Evolutionary conservation across 2,797 vertebrate genomes (phyloP), one percentile per base, ranked within the genome.

Genomic region (Todus mexicanus): DNA sequence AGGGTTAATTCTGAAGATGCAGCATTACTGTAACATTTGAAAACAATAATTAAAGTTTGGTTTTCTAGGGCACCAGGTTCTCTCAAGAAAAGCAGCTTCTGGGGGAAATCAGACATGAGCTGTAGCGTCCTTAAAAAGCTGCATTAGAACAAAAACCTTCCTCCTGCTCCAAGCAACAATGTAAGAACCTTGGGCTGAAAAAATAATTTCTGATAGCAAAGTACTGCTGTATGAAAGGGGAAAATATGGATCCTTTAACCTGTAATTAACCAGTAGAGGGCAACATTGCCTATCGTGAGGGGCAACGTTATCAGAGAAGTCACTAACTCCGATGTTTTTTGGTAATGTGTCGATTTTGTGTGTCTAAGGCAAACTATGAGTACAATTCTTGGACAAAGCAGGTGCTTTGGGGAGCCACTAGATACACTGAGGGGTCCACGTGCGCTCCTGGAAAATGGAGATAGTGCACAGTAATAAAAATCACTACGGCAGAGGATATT

Each of bases 211-310:
- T 61, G 13, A 2, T 3, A 4, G 38, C 42, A 1, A 40, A 84
- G 43, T 5, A 35, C 38, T 42, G 73, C 59, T 19, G 48, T 11
- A 0, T 2, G 29, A 16, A 59, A 25, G 66, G 4, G 43, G 31
- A 3, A 72, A 76, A 12, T 2, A n/a, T 11, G 61, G 65, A 23
- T 74, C 37, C 47, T 48, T 12, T 37, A 71, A 21, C 26, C 4
- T n/a, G 71, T 0, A 22, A 54, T 2, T 13, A 85, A 65, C 95
- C 96, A 94, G 96, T 2, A 96, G 97, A 97, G 93, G 96, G 96
- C 97, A 97, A 96, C 19, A 73, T 90, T 71, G 96, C 69, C 94
- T 72, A 77, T 16, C 8, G 26, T 33, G 56, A 78, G 48, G 73
- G 78, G 79, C 18, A 33, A n/a, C 6, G 14, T 31, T 3, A 5